Evolutionary conservation across 1,140 invertebrate species (phyloP).

Genomic region (Popillia japonica): DNA sequence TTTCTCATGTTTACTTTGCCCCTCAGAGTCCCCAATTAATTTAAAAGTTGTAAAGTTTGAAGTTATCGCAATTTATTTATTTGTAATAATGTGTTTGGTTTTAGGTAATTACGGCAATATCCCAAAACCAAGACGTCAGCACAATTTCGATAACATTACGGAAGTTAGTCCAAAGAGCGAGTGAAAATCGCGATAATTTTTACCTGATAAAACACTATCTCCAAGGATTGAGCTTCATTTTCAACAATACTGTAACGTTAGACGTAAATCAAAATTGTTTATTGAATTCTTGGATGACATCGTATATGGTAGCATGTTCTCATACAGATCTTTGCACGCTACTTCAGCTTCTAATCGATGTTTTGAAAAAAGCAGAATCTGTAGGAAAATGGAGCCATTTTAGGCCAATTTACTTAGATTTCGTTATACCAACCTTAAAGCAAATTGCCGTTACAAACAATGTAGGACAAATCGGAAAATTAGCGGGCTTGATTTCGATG

Average conservation of each 20-base stretch:
- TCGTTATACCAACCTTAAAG: slow-evolving; percentile 52
- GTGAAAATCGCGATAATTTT: slow-evolving; percentile 47
- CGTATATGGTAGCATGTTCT: slow-evolving; percentile 52
- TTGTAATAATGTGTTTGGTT: slow-evolving; percentile 2
- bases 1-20: too few relatives aligned
- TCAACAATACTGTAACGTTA: slow-evolving; percentile 49
- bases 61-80: too few relatives aligned
- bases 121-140: slow-evolving; percentile 47
- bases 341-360: slow-evolving; percentile 46
- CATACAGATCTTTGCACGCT: slow-evolving; percentile 49
- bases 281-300: slow-evolving; percentile 51
- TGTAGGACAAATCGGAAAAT: slow-evolving; percentile 45
- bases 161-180: slow-evolving; percentile 47
- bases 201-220: slow-evolving; percentile 52
- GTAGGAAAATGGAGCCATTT: slow-evolving; percentile 51
- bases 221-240: slow-evolving; percentile 46
- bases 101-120: slow-evolving; percentile 49
- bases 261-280: slow-evolving; percentile 52
- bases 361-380: slow-evolving; percentile 47
- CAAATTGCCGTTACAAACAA: slow-evolving; percentile 43
- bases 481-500: slow-evolving; percentile 50
- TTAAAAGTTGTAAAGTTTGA: too few relatives aligned
- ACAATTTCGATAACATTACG: slow-evolving; percentile 44
- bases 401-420: slow-evolving; percentile 48
- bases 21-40: too few relatives aligned